Evolutionary conservation across 2,113 vertebrate species (phyloP), one percentile per base, ranked within the genome.

Genomic region (Sinocyclocheilus rhinocerous): DNA sequence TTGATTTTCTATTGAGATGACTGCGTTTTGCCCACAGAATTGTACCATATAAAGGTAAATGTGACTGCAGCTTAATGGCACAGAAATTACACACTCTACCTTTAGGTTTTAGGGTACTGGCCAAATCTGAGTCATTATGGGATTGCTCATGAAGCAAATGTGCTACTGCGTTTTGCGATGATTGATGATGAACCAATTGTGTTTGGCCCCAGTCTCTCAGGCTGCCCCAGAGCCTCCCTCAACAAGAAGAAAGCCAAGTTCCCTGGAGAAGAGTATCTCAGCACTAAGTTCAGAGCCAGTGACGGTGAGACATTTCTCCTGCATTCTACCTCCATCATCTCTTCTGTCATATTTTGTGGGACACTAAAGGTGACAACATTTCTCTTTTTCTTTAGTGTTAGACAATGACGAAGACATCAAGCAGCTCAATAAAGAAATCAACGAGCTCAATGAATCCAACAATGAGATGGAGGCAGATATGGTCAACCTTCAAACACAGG

Each of bases 401-500:
- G 98, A 99, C 90, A 99, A 97, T 0, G 97, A 99, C 0, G 97
- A 99, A 88, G 98, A 99, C 92, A 99, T 99, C 91, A 97, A 98
- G 92, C 97, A 99, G 91, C 95, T 99, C 88, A 97, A 99, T 94
- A 97, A 96, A 92, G 98, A 99, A 93, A 99, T 99, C 73, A 98
- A 95, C 4, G 98, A 99, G 89, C 95, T 99, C 90, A 99, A 96
- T 0, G 98, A 98, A 86, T 99, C 98, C 91, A 99, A 99, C 95
- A 96, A 96, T 0, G 97, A 99, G 92, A 99, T 99, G 97, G 98
- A 99, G 92, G 96, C 96, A 0, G 97, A 98, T 87, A 97, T 99
- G 97, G 97, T 97, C 85, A 99, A 99, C 91, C 95, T 99, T 65
- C 98, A 99, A 93, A 98, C 98, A 33, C 98, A 99, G 97, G 98